phyloP scores from a whole-genome alignment of 1,140 invertebrate species.

The Cotesia glomerata region DNA sequence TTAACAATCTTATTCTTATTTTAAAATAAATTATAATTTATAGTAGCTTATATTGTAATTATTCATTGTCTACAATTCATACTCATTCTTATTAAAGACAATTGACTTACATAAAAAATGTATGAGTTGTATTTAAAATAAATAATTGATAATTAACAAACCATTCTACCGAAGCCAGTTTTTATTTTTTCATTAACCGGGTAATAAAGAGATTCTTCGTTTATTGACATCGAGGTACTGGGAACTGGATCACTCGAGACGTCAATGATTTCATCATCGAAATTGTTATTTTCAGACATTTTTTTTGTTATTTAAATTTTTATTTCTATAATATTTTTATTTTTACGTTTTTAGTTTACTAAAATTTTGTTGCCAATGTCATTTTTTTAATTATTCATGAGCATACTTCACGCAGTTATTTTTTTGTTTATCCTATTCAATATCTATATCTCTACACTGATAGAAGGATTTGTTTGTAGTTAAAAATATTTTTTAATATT shows the following conservation, averaged over 20 bases:
- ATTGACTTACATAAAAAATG: too few species aligned
- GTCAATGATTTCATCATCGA: not conserved
- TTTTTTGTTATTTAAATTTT: not conserved
- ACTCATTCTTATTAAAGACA: too few species aligned
- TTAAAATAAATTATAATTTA: not conserved
- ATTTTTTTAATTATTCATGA: too few species aligned
- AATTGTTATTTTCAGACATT: constrained; percentile 3
- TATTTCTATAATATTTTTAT: not conserved
- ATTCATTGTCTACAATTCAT: too few species aligned
- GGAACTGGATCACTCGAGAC: not conserved
- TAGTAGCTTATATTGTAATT: not conserved
- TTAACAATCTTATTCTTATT: not conserved
- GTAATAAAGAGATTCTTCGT: not conserved
- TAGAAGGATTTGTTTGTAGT: too few species aligned
- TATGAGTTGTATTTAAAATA: not conserved
- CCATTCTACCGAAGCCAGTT: constrained; percentile 16
- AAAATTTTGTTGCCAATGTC: too few species aligned
- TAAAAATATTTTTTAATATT: too few species aligned
- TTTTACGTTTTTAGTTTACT: not conserved
- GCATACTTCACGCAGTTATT: too few species aligned
- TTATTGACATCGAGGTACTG: not conserved
- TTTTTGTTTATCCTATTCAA: too few species aligned
- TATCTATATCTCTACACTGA: too few species aligned
- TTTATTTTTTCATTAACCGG: not conserved
- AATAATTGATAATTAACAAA: constrained; percentile 10